Evolutionary conservation across 2,797 vertebrate genomes (phyloP), one percentile per base, ranked within the genome.

Genomic region (Brachymystax lenok): DNA sequence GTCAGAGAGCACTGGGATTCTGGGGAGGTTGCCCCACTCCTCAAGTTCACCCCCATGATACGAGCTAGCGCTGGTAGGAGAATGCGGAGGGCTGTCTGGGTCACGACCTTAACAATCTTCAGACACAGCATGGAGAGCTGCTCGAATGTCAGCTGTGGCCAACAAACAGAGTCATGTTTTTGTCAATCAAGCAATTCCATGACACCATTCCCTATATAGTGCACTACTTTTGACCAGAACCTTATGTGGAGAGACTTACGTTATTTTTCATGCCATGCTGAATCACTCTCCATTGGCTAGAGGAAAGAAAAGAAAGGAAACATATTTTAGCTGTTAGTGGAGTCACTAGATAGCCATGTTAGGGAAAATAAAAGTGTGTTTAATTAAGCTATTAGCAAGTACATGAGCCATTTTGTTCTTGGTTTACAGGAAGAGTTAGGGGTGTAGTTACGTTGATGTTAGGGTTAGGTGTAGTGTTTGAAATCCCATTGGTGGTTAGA

Each of bases 201-300:
- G 40, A 46, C 40, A 46, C 10, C 10, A 13, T 46, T 46, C 40
- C 40, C 40, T 46, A 13, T 13, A 46, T 46, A 46, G 40, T 0
- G 10, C 40, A 13, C 40, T 12, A 46, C 40, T 46, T 12, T 46
- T 46, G 40, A 12, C 10, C 10, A 40, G 40, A 46, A 46, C 40
- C 40, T 46, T 46, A 19, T 19, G 54, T 59, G 16, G 17, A 59
- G 54, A 19, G 8, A 10, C 12, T 12, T 64, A 27, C 24, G 8
- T 21, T 64, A 28, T 64, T 64, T 7, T 24, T 64, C 8, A 7
- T 28, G 10, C 61, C 61, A 3, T 24, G 24, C 24, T 64, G n/a
- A 24, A 64, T 64, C 61, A 64, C 61, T 14, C 61, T 64, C 61
- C 61, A 64, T 28, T 64, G 61, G 61, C 61, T 64, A 64, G 12